Evolutionary conservation across 2,888 invertebrate species (phyloP).

Genomic region (Amblyjoppa proteus): DNA sequence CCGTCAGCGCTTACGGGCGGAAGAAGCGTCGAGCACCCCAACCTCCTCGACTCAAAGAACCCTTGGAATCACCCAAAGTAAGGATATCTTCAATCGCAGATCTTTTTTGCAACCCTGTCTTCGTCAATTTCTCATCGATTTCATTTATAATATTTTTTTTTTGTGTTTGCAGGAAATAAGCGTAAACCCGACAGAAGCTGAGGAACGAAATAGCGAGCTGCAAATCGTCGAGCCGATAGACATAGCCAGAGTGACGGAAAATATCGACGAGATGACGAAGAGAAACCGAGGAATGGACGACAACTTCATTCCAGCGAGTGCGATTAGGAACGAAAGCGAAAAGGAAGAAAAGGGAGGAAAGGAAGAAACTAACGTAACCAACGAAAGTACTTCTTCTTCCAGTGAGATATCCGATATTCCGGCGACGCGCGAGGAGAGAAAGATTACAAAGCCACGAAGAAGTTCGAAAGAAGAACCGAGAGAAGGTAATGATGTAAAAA

Average conservation of each 20-base stretch:
- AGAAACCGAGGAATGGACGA: slow-evolving; percentile 62
- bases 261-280: slow-evolving; percentile 77
- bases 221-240: slow-evolving; percentile 74
- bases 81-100: slow-evolving; percentile 5
- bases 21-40: slow-evolving; percentile 89
- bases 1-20: slow-evolving; percentile 86
- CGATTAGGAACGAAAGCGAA: slow-evolving; percentile 31
- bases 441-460: slow-evolving; percentile 28
- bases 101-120: too few relatives aligned
- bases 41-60: slow-evolving; percentile 84
- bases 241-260: slow-evolving; percentile 75
- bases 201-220: slow-evolving; percentile 60
- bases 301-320: slow-evolving; percentile 45
- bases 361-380: not conserved
- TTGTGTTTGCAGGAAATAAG: slow-evolving; percentile 67
- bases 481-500: slow-evolving; percentile 1
- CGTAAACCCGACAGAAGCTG: slow-evolving; percentile 25
- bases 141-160: not conserved
- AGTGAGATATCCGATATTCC: not conserved
- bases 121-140: not conserved
- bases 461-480: slow-evolving; percentile 28
- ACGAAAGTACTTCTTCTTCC: not conserved
- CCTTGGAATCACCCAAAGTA: slow-evolving; percentile 75
- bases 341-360: slow-evolving; percentile 11
- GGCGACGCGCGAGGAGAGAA: not conserved